Evolutionary conservation across 1,140 invertebrate genomes (phyloP).

Genomic region (Arion vulgaris): DNA sequence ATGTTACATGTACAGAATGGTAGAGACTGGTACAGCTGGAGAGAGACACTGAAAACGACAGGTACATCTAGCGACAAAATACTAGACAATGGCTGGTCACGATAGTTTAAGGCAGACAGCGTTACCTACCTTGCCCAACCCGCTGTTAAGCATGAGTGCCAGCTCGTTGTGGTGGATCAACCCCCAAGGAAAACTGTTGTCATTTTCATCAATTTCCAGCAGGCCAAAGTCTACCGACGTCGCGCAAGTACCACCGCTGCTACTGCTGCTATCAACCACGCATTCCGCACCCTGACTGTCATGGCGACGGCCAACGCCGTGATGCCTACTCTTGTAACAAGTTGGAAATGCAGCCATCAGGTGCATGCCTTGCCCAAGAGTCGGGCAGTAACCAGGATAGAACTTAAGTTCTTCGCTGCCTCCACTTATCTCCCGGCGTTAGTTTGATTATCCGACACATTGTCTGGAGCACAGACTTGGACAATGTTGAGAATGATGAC

Average conservation of each 20-base stretch:
- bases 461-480: neutral
- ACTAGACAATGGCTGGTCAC: no score
- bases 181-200: constrained; percentile 45
- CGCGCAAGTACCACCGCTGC: neutral
- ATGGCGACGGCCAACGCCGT: neutral
- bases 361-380: constrained; percentile 5
- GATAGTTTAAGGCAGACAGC: no score
- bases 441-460: constrained; percentile 10
- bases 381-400: neutral
- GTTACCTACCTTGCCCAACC: constrained; percentile 53
- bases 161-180: constrained; percentile 47
- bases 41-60: no score
- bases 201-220: constrained; percentile 44
- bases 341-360: constrained; percentile 32
- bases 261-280: neutral
- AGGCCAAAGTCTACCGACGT: neutral
- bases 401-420: neutral
- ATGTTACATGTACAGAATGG: no score
- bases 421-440: constrained; percentile 23
- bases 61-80: no score
- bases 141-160: constrained; percentile 49
- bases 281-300: neutral
- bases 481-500: neutral
- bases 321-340: neutral
- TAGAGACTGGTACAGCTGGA: no score